Evolutionary conservation across 2,797 vertebrate species (phyloP).

Genomic region (Peromyscus nudipes): DNA sequence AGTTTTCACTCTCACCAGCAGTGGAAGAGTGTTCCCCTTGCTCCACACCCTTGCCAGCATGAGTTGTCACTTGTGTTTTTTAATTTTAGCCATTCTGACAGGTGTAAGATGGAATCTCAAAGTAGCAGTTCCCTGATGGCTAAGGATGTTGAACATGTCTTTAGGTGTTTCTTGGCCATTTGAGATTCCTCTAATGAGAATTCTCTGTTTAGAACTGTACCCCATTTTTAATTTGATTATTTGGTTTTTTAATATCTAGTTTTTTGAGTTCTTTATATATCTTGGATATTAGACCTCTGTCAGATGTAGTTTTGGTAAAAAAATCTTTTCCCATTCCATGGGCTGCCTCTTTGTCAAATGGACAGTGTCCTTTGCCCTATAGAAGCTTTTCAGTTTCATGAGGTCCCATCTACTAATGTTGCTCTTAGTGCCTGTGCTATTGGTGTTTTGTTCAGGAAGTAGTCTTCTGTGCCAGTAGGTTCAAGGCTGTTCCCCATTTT

Average conservation of each 20-base stretch:
- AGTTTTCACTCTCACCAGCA: too few relatives aligned
- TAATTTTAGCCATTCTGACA: too few relatives aligned
- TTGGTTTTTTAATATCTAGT: neutral
- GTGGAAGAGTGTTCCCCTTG: too few relatives aligned
- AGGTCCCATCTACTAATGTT: neutral
- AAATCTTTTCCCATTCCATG: neutral
- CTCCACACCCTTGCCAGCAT: too few relatives aligned
- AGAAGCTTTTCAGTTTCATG: neutral
- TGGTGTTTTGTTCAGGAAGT: neutral
- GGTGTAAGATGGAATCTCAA: too few relatives aligned
- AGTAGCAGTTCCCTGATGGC: too few relatives aligned
- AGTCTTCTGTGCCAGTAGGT: neutral
- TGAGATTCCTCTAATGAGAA: neutral
- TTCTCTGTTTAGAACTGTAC: neutral
- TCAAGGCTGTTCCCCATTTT: neutral
- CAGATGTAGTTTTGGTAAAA: neutral
- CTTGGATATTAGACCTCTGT: neutral
- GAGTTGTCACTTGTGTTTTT: too few relatives aligned
- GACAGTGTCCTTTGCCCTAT: neutral
- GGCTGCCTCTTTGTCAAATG: neutral
- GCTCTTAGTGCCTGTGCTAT: neutral
- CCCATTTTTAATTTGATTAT: neutral
- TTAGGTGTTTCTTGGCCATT: neutral
- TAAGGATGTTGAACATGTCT: neutral
- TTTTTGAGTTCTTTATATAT: neutral